phyloP scores from a whole-genome alignment of 2,797 vertebrate genomes.

The Pelochelys cantorii region DNA sequence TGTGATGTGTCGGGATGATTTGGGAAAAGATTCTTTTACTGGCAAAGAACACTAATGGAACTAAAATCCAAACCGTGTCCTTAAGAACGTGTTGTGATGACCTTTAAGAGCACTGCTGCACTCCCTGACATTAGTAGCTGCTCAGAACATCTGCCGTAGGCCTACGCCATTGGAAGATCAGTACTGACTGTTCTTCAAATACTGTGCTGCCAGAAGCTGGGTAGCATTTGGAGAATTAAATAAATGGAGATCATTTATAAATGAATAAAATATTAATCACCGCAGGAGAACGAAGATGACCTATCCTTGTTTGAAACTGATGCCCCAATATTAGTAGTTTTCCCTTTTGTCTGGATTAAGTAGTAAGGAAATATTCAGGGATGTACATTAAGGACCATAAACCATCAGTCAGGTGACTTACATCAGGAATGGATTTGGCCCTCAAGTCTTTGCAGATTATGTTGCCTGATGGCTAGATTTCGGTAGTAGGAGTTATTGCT shows the following conservation, averaged over 20 bases:
- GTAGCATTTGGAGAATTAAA: not conserved
- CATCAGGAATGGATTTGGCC: not conserved
- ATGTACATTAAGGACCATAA: not conserved
- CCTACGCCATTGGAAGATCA: not conserved
- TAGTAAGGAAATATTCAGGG: not conserved
- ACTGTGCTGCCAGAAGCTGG: not conserved
- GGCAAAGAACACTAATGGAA: not conserved
- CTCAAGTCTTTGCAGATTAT: not conserved
- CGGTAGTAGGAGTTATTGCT: not conserved
- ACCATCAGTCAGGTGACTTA: not conserved
- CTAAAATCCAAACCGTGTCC: not conserved
- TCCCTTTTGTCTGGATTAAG: not conserved
- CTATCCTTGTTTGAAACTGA: not conserved
- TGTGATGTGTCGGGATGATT: conserved; percentile 26
- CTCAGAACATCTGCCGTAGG: not conserved
- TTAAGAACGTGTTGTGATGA: not conserved
- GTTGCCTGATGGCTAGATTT: not conserved
- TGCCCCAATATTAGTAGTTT: not conserved
- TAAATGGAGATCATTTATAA: not conserved
- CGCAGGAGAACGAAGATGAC: not conserved
- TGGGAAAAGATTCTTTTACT: not conserved
- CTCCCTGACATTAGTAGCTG: not conserved
- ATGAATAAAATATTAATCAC: not conserved
- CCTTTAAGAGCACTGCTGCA: not conserved
- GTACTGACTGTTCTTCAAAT: not conserved